Evolutionary conservation across 2,888 invertebrate species (phyloP), one percentile per base, ranked within the genome.

Genomic region (Congeria kusceri): DNA sequence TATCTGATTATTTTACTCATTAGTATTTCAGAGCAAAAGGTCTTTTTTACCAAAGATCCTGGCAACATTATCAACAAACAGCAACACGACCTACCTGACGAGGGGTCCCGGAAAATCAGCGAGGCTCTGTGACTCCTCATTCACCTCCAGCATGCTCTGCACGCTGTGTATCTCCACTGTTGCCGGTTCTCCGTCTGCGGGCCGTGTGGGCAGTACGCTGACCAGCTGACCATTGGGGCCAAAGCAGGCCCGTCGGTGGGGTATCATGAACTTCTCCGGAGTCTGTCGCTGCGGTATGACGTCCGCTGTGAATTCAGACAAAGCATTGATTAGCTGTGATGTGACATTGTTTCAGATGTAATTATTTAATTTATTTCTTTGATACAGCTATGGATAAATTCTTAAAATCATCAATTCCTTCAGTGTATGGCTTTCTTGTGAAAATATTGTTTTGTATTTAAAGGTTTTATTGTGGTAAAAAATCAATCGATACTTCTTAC

Each of bases 51-150:
- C n/a, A n/a, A n/a, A n/a, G n/a, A n/a, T n/a, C n/a, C n/a, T n/a
- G n/a, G n/a, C n/a, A n/a, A n/a, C n/a, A n/a, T n/a, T n/a, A n/a
- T n/a, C n/a, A n/a, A 7, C 9, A 32, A 32, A 32, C 4, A 39
- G 39, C 39, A 39, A 39, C 15, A 1, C 9, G 9, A 15, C 65
- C 91, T 93, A 95, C 95, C 94, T 96, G 81, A 96, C 94, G 78
- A 98, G 95, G 72, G 98, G 98, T 7, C 98, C 98, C 44, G 97
- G 97, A 94, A 96, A 97, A 74, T 95, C 94, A 86, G 95, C 95
- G 73, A 97, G 77, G 28, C 91, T 89, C 64, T 92, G 90, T 1
- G 88, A 85, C 32, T 90, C 90, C 11, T 79, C 79, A 29, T 83
- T 83, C 18, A 87, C 88, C 59, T 86, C 81, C 32, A 92, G 66